These are phyloP conservation scores for Benthochromis sp. DNA, from an alignment of 2,113 vertebrate genomes.

Conservation along the genomic window DNA sequence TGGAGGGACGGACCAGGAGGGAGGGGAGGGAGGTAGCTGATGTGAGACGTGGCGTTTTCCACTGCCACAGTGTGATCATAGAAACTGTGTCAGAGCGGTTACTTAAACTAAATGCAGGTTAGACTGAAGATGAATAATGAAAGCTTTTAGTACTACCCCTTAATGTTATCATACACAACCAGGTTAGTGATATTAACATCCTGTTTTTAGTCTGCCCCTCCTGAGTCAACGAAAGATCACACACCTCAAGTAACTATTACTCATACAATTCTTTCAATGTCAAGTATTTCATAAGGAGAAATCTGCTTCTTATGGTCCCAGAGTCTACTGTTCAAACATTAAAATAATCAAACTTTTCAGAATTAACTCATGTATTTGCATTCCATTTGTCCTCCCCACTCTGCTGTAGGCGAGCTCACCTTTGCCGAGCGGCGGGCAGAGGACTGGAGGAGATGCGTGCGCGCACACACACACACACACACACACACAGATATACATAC, in stretches of 20 bases:
- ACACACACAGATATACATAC: conserved; percentile 1
- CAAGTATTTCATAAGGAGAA: neutral
- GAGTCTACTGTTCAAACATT: neutral
- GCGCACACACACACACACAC: conserved; percentile 15
- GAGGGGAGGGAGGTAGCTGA: conserved; percentile 68
- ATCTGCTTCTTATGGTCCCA: neutral
- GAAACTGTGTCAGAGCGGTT: conserved; percentile 8
- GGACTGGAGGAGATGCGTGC: conserved; percentile 74
- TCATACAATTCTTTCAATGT: neutral
- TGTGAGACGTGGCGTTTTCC: conserved; percentile 49
- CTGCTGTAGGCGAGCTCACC: conserved; percentile 66
- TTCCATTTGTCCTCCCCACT: neutral
- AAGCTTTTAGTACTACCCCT: neutral
- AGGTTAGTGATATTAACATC: neutral
- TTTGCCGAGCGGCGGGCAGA: conserved; percentile 81
- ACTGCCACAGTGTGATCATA: conserved; percentile 47
- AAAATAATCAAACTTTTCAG: neutral
- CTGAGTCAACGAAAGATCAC: neutral
- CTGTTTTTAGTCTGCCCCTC: neutral
- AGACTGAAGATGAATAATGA: neutral
- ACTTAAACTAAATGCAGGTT: neutral
- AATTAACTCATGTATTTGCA: neutral
- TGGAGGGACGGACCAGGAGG: conserved; percentile 67
- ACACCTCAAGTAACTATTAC: neutral
- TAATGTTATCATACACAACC: neutral